Conservation (phyloP, 2,797 vertebrate genomes). For the Pteronotus mesoamericanus region DNA sequence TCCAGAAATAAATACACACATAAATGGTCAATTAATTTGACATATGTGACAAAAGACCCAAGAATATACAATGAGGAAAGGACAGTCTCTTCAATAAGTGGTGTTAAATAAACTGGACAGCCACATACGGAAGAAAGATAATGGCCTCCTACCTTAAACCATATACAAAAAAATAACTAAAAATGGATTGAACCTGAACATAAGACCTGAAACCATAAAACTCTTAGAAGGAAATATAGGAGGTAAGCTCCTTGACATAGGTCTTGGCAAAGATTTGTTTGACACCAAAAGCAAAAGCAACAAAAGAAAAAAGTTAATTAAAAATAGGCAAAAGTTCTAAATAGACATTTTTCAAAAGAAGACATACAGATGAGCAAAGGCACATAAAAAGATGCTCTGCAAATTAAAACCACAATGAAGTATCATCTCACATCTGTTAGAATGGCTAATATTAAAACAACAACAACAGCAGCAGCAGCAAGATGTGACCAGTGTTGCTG, state of each 20-base stretch:
- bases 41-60: not conserved
- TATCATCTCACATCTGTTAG: not conserved
- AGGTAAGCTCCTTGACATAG: not conserved
- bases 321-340: not conserved
- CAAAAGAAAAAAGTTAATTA: not conserved
- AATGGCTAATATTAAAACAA: not conserved
- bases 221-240: not conserved
- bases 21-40: not conserved
- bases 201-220: not conserved
- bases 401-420: not conserved
- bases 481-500: not conserved
- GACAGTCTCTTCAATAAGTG: not conserved
- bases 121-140: not conserved
- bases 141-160: not conserved
- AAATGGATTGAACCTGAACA: not conserved
- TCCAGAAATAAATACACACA: not conserved
- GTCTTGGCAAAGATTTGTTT: not conserved
- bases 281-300: not conserved
- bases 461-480: not conserved
- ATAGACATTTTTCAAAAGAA: not conserved
- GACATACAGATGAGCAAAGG: not conserved
- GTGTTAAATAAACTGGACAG: too few species aligned
- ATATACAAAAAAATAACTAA: not conserved
- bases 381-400: not conserved
- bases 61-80: not conserved